Conservation (phyloP, 2,797 vertebrate species). For the Smutsia gigantea region DNA sequence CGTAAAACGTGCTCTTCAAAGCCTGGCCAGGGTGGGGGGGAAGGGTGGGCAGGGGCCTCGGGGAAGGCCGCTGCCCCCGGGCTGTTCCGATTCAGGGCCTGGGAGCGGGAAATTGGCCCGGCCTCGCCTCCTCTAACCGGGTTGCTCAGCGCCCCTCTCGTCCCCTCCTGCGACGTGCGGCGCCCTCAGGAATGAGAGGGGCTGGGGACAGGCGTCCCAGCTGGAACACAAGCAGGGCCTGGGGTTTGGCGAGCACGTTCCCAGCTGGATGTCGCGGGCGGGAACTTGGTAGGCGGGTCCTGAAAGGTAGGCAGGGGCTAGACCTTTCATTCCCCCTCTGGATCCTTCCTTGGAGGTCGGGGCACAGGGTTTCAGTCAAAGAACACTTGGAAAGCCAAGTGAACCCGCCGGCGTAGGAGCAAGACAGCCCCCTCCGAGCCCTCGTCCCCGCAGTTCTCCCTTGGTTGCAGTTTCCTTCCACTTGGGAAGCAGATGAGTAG, state of each 20-base stretch:
- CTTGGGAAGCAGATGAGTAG: not conserved
- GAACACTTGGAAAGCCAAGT: not conserved
- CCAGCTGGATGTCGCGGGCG: not conserved
- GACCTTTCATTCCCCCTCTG: too few species aligned
- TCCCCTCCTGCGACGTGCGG: not conserved
- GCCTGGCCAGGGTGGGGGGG: not conserved
- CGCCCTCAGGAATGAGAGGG: not conserved
- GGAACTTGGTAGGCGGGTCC: not conserved
- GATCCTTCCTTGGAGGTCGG: not conserved
- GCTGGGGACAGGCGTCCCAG: not conserved
- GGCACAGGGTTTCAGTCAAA: not conserved
- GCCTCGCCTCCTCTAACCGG: not conserved
- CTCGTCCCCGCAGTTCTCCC: too few species aligned
- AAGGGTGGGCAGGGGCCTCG: not conserved
- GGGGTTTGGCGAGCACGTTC: not conserved
- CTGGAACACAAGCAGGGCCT: not conserved
- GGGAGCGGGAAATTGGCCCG: not conserved
- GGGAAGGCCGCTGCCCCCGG: not conserved
- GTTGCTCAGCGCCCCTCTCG: not conserved
- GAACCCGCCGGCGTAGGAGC: not conserved
- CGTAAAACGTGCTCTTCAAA: slow-evolving; percentile 8
- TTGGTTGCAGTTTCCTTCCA: not conserved
- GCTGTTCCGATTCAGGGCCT: not conserved
- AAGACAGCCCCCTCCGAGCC: too few species aligned
- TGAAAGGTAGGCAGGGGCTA: not conserved